Evolutionary conservation across 2,113 vertebrate species (phyloP).

Genomic region (Glareola pratincola): DNA sequence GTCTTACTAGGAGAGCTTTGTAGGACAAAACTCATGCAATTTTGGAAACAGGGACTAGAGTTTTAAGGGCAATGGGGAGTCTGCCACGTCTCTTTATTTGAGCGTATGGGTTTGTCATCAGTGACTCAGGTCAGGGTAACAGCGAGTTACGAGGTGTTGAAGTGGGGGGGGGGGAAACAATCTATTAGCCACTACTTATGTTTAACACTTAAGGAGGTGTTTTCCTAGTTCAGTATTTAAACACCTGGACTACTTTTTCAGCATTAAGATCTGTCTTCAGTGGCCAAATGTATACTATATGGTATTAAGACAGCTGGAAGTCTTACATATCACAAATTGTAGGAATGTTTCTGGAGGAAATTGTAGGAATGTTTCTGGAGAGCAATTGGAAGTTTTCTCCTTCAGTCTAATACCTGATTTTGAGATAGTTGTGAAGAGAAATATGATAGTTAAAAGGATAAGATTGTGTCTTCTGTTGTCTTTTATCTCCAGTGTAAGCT

Average conservation of each 20-base stretch:
- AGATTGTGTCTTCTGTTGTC: background rate
- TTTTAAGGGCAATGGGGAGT: background rate
- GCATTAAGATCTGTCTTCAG: background rate
- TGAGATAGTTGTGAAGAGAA: background rate
- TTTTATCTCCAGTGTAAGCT: background rate
- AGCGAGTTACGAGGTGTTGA: background rate
- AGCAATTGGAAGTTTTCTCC: background rate
- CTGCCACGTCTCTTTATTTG: background rate
- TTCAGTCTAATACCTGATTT: background rate
- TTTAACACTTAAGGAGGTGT: background rate
- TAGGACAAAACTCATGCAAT: background rate
- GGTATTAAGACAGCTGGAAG: background rate
- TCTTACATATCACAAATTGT: background rate
- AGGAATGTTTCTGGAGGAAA: background rate
- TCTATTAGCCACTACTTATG: background rate
- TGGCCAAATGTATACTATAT: fast-evolving
- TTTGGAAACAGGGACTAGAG: background rate
- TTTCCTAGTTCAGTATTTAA: background rate
- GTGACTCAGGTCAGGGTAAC: background rate
- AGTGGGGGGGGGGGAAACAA: no score
- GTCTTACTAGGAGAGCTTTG: background rate
- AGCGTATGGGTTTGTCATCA: background rate
- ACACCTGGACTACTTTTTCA: background rate
- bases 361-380: background rate
- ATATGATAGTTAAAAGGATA: background rate